Base-by-base conservation (phyloP, 2,113 vertebrate genomes). In the Promerops cafer region DNA sequence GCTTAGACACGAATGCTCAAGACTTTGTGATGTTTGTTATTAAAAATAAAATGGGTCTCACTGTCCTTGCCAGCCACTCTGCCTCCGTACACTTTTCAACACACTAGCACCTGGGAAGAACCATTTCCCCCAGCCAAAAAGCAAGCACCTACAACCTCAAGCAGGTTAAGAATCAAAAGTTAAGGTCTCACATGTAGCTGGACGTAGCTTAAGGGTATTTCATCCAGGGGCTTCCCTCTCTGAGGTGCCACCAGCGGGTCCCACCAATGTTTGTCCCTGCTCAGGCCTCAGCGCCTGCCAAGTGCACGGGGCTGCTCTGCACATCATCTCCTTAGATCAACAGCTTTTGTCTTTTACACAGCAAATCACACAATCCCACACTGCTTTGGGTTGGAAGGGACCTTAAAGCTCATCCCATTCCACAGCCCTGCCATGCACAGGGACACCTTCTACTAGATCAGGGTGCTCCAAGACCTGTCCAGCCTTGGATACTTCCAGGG, bases 181-280 rank as follows among this genome's bases (percentile, higher is more conserved):
- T 33, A 52, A 60, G 49, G 30, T 83, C 37, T 68, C 27, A 9
- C 33, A 37, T 26, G 12, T 45, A 82, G 47, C 42, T 57, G 74
- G 60, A 35, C 10, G 9, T 16, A 0, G 1, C 31, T 56, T 12
- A 23, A 20, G 69, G 40, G 33, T 22, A 9, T 75, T 68, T 92
- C 13, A n/a, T 7, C 11, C 75, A 15, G 19, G 11, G 52, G 8
- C 12, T 77, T 69, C 45, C 40, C 20, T 69, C 23, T 22, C 16
- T 1, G 2, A 68, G 75, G 22, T 70, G 66, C 42, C 39, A 45
- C 7, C 27, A 27, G 37, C 1, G 2, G 11, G 11, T 85, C 39
- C 35, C 17, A n/a, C 15, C 0, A 0, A 1, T 0, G 1, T 14
- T 9, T 19, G 21, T 72, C 22, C 39, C 5, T 8, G 3, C n/a